These are phyloP conservation scores for Amblyornis subalaris DNA, from an alignment of 2,113 vertebrate species.

Conservation along the genomic window DNA sequence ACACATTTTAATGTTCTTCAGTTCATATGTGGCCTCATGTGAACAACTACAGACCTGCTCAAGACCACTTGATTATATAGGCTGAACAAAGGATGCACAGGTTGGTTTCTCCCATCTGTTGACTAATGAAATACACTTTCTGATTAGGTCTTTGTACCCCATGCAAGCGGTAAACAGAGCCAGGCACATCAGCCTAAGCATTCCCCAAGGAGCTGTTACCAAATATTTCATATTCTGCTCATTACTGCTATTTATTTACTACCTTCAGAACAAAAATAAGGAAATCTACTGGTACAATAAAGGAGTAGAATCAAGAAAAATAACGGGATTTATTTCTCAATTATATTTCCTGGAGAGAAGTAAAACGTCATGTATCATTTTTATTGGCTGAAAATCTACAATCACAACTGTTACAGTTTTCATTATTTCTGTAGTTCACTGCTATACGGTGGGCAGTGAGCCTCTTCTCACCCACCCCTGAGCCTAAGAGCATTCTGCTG, in stretches of 20 bases:
- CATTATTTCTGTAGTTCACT: neutral
- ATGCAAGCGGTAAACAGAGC: neutral
- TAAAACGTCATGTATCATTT: slow-evolving; percentile 1
- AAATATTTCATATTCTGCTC: slow-evolving; percentile 29
- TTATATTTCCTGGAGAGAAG: slow-evolving; percentile 41
- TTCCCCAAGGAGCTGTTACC: slow-evolving; percentile 5
- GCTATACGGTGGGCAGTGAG: neutral
- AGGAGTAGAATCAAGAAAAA: neutral
- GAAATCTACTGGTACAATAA: neutral
- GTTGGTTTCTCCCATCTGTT: neutral
- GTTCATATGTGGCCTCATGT: neutral
- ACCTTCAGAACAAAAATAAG: slow-evolving; percentile 23
- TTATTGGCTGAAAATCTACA: slow-evolving; percentile 20
- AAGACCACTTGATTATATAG: neutral
- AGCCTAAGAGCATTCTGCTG: neutral
- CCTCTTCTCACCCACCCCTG: neutral
- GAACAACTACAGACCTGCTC: neutral
- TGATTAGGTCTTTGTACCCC: neutral
- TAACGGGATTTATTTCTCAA: slow-evolving; percentile 39
- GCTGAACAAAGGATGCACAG: neutral
- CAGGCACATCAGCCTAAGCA: slow-evolving; percentile 13
- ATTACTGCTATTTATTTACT: slow-evolving; percentile 54
- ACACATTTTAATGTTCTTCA: neutral
- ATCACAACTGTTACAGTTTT: neutral
- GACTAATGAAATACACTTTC: neutral